phyloP scores from a whole-genome alignment of 2,797 vertebrate genomes.

The Rhinoraja longicauda region DNA sequence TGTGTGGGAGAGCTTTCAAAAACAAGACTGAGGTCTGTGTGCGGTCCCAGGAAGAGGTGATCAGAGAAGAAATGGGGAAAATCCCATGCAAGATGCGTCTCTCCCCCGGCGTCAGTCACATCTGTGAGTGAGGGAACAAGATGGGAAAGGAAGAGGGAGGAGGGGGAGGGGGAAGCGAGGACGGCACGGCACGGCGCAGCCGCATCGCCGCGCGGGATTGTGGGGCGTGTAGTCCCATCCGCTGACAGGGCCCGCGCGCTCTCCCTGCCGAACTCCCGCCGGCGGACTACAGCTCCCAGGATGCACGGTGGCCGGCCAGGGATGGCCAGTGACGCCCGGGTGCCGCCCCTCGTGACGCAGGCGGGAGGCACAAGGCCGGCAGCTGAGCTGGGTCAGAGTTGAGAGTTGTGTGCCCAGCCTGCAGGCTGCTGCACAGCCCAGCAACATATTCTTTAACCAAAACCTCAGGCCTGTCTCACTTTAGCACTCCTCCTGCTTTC shows the following conservation, averaged over 20 bases:
- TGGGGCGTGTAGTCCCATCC: neutral
- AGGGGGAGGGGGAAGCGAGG: neutral
- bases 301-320: neutral
- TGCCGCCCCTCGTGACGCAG: neutral
- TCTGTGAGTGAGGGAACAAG: constrained; percentile 16
- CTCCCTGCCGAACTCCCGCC: accelerated
- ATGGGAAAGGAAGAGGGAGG: neutral
- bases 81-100: constrained; percentile 15
- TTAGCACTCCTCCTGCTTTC: neutral
- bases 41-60: neutral
- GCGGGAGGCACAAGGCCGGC: neutral
- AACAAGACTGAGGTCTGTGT: neutral
- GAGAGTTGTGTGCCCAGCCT: neutral
- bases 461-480: neutral
- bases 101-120: constrained; percentile 26
- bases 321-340: neutral
- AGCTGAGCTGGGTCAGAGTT: neutral
- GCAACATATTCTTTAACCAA: neutral
- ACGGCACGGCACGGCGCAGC: neutral
- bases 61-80: constrained; percentile 33
- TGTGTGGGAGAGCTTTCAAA: neutral
- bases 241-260: neutral
- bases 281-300: neutral
- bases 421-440: neutral
- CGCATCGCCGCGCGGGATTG: neutral